Percentiles rank a stretch among this genome's conserved stretches.
These are phyloP conservation scores for Prostheceraeus crozeri DNA, from an alignment of 2,888 invertebrate genomes.

Conservation along the genomic window DNA sequence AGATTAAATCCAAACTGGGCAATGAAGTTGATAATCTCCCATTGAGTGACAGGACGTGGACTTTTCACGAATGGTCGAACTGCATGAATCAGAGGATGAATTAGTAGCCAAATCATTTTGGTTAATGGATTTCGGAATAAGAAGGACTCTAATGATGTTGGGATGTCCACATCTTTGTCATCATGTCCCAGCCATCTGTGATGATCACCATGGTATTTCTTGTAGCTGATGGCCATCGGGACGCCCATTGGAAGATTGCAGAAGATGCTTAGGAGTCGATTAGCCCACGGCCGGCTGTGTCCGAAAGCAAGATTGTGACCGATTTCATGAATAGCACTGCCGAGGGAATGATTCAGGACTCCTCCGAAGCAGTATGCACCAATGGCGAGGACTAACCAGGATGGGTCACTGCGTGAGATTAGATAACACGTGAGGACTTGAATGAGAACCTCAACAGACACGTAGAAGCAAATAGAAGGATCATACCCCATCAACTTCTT, in stretches of 20 bases:
- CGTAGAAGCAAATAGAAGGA: constrained; percentile 83
- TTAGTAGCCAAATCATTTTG: constrained; percentile 79
- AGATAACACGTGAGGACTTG: constrained; percentile 72
- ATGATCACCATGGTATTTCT: constrained; percentile 56
- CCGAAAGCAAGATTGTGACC: constrained; percentile 90
- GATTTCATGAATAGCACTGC: constrained; percentile 86
- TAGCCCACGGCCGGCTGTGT: constrained; percentile 76
- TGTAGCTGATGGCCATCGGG: constrained; percentile 51
- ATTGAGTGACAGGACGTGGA: constrained; percentile 65
- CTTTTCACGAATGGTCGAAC: constrained; percentile 74
- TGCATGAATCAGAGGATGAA: constrained; percentile 92
- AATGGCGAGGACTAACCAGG: constrained; percentile 71
- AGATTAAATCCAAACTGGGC: constrained; percentile 79
- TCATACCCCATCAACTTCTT: constrained; percentile 79
- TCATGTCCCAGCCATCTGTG: constrained; percentile 54
- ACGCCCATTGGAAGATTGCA: constrained; percentile 85
- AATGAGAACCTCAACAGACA: constrained; percentile 72
- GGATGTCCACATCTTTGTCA: constrained; percentile 78
- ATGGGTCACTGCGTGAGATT: constrained; percentile 64
- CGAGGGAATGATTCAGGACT: constrained; percentile 84
- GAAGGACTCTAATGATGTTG: constrained; percentile 80
- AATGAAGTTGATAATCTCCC: constrained; percentile 75
- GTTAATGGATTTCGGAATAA: constrained; percentile 82
- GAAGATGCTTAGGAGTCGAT: constrained; percentile 80
- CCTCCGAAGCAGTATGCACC: constrained; percentile 89